Conservation (phyloP, 2,113 vertebrate genomes). For the Potamarius usumacintae region DNA sequence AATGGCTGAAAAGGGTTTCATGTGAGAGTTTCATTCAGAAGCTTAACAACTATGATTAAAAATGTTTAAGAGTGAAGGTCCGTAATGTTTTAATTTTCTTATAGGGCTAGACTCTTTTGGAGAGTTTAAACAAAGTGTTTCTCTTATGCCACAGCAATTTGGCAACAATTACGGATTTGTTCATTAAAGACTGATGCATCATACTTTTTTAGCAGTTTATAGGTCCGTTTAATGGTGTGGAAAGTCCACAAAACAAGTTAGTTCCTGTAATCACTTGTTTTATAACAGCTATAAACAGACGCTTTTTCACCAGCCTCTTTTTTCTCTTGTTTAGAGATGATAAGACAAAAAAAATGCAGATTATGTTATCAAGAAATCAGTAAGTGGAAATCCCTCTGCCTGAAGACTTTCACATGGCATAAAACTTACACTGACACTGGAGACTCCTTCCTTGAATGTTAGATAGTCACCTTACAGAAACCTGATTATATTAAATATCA, state of each 20-base stretch:
- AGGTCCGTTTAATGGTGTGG: background rate
- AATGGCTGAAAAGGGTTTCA: background rate
- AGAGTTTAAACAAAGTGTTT: background rate
- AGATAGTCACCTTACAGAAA: background rate
- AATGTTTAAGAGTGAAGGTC: background rate
- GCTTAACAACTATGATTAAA: background rate
- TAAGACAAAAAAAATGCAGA: background rate
- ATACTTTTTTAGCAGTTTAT: background rate
- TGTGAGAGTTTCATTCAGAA: background rate
- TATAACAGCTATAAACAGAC: background rate
- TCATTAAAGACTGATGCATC: background rate
- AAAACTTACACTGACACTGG: background rate
- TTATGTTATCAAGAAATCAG: background rate
- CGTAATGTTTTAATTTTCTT: background rate
- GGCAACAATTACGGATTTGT: background rate
- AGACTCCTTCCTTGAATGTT: background rate
- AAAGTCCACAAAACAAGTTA: background rate
- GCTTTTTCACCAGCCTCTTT: background rate
- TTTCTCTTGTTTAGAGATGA: background rate
- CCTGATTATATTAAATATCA: background rate
- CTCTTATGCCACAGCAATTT: background rate
- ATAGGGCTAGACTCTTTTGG: background rate
- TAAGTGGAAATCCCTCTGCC: background rate
- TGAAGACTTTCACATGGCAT: background rate
- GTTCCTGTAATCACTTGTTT: slow-evolving; percentile 13